A percentile compares a stretch with the other conserved stretches of the same genome.
Evolutionary conservation across 2,113 vertebrate genomes (phyloP).

Genomic region (Xenopus borealis): DNA sequence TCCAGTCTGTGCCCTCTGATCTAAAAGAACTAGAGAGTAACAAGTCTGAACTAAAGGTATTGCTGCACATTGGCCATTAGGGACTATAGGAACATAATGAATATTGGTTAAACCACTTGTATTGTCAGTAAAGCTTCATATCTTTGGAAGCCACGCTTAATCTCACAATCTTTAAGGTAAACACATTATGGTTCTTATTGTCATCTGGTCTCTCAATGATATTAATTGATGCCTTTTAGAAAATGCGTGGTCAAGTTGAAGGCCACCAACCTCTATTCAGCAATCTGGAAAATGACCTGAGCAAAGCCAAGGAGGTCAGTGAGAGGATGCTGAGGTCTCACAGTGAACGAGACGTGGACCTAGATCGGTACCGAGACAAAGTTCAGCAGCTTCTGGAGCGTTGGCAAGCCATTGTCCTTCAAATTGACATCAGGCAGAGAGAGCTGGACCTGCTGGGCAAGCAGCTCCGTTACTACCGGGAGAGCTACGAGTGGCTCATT

Average conservation of each 20-base stretch:
- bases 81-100: too few relatives aligned
- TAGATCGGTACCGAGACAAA: conserved; percentile 83
- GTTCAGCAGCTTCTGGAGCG: conserved; percentile 81
- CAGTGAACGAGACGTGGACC: conserved; percentile 82
- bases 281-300: conserved; percentile 75
- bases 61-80: too few relatives aligned
- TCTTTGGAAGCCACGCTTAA: not conserved
- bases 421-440: conserved; percentile 80
- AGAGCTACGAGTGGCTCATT: conserved; percentile 80
- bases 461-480: conserved; percentile 84
- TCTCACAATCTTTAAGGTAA: not conserved
- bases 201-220: too few relatives aligned
- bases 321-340: conserved; percentile 81
- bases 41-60: conserved; percentile 84
- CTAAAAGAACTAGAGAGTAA: conserved; percentile 78
- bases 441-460: conserved; percentile 91
- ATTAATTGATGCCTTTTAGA: conserved; percentile 56
- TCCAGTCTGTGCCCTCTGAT: conserved; percentile 79
- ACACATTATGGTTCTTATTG: too few relatives aligned
- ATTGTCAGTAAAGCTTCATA: too few relatives aligned
- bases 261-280: conserved; percentile 77
- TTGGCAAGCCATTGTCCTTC: conserved; percentile 82
- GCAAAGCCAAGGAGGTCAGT: conserved; percentile 76
- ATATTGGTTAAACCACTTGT: too few relatives aligned
- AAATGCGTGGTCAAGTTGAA: conserved; percentile 77